Evolutionary conservation across 2,888 invertebrate genomes (phyloP).

Genomic region (Cephus sareptanus): DNA sequence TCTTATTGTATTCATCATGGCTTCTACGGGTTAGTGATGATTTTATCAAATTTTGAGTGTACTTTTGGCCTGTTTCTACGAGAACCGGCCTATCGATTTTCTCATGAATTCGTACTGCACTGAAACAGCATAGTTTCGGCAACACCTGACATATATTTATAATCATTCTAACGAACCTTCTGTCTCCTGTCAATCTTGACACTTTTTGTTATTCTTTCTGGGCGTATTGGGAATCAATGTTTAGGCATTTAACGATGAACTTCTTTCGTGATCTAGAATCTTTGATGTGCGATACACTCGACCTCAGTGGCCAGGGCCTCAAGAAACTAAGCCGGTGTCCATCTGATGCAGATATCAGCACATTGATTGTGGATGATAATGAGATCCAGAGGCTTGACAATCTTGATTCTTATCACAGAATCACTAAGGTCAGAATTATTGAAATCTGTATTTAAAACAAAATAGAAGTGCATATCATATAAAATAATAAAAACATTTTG

Average conservation of each 20-base stretch:
- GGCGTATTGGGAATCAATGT: background rate
- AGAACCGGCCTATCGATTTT: background rate
- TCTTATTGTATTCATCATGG: slow-evolving; percentile 59
- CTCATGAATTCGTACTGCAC: background rate
- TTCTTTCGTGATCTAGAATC: slow-evolving; percentile 42
- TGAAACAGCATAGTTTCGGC: background rate
- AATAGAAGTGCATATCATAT: background rate
- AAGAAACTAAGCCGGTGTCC: slow-evolving; percentile 84
- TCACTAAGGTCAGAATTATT: slow-evolving; percentile 74
- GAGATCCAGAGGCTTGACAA: slow-evolving; percentile 88
- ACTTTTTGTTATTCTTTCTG: slow-evolving; percentile 17
- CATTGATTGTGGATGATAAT: slow-evolving; percentile 86
- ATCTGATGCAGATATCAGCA: slow-evolving; percentile 76
- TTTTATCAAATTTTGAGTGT: slow-evolving; percentile 22
- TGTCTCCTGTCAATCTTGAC: slow-evolving; percentile 23
- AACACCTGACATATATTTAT: background rate
- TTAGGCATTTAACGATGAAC: slow-evolving; percentile 25
- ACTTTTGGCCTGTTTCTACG: background rate
- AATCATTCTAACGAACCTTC: background rate
- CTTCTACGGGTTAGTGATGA: slow-evolving; percentile 55
- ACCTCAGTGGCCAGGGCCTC: slow-evolving; percentile 82
- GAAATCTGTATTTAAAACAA: background rate
- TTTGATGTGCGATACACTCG: slow-evolving; percentile 70
- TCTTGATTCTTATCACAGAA: slow-evolving; percentile 82
- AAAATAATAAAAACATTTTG: slow-evolving; percentile 5